Base-by-base conservation (phyloP, 2,797 vertebrate genomes). In the Sardinella longiceps region DNA sequence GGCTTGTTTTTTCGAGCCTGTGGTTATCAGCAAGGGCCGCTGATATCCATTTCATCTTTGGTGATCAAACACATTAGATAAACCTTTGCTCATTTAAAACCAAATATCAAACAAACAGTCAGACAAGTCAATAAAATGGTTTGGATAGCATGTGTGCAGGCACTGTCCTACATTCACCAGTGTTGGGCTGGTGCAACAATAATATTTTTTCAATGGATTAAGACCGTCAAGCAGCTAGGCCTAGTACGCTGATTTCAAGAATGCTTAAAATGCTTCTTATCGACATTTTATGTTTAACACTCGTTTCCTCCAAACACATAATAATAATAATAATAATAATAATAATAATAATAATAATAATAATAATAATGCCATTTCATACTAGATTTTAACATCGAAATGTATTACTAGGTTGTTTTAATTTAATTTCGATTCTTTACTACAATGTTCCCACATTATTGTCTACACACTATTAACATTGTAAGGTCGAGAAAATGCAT, bases 1-100 rank as follows among this genome's bases (percentile, higher is more conserved):
- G 80, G 80, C 86, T 82, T 86, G 84, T 81, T 90, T 88, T 88
- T 90, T 80, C 83, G 80, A 86, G 81, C 82, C 70, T 83, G 82
- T 80, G 74, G 88, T 83, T 89, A 88, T 87, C 81, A 85, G 48
- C 85, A 82, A 85, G 85, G 80, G 51, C 84, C 83, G 86, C 86
- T 84, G 86, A 84, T 84, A 86, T 86, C 85, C 70, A 77, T 77
- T 39, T 77, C 70, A 77, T 77, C 70, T 86, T 56, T 80, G 81
- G 87, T 84, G 85, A 86, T 85, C 88, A 89, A 86, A 89, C 88
- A 88, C 84, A 51, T 87, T 88, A 86, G 88, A 90, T 90, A 86
- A 85, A 86, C 85, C 86, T 85, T 86, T 81, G 85, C 88, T 87
- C 77, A 80, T 84, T 87, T 87, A 82, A 86, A 85, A 82, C 39